Conservation (phyloP, 37 sponge, comb jelly and placozoan species). For the Trichoplax adhaerens region DNA sequence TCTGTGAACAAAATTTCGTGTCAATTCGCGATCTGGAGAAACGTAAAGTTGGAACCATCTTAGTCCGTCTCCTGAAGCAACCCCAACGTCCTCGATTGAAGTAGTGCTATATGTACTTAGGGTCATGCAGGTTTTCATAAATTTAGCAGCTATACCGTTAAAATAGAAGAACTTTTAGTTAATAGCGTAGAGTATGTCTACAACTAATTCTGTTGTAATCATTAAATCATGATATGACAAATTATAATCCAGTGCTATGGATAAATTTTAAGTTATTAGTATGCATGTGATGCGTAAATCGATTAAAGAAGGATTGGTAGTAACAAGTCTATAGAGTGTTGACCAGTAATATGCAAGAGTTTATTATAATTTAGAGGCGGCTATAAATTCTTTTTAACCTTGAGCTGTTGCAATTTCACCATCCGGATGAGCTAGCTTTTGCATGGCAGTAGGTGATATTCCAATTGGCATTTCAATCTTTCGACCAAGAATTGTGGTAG, state of each 20-base stretch:
- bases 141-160: constrained; percentile 6
- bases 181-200: too few species aligned
- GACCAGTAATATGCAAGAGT: too few species aligned
- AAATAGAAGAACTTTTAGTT: too few species aligned
- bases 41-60: constrained; percentile 40
- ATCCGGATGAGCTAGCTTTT: constrained; percentile 67
- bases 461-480: constrained; percentile 50
- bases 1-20: constrained; percentile 12
- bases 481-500: constrained; percentile 34
- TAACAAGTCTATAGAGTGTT: too few species aligned
- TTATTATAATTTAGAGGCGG: too few species aligned
- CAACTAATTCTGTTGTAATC: too few species aligned
- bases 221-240: constrained; percentile 1
- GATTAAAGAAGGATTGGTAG: too few species aligned
- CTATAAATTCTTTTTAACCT: constrained; percentile 15
- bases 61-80: constrained; percentile 10
- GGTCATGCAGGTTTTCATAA: constrained; percentile 40
- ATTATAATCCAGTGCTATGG: neutral
- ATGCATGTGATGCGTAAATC: too few species aligned
- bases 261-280: neutral
- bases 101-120: constrained; percentile 57
- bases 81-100: constrained; percentile 57
- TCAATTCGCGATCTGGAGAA: constrained; percentile 8
- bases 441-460: constrained; percentile 80
- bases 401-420: constrained; percentile 73